Conservation (phyloP, 2,888 invertebrate genomes). For the Ceramica pisi region DNA sequence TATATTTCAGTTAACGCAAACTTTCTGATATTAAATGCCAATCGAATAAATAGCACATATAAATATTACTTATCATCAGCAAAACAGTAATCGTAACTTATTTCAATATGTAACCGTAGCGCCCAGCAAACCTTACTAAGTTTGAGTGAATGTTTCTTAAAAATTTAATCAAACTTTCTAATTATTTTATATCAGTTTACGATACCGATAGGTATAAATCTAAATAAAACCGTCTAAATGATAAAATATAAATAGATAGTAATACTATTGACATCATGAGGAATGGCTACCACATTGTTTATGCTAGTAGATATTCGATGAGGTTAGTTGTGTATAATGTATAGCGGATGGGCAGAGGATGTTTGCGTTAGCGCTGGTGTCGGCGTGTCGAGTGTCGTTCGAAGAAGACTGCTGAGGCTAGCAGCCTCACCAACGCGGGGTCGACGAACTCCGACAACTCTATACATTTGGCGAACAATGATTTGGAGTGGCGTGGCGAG, state of each 20-base stretch:
- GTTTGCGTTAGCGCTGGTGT: slow-evolving; percentile 81
- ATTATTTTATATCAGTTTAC: slow-evolving; percentile 23
- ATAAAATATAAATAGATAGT: not conserved
- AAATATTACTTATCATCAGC: not conserved
- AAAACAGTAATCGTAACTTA: slow-evolving; percentile 1
- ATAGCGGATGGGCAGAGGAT: slow-evolving; percentile 77
- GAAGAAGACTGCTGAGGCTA: slow-evolving; percentile 81
- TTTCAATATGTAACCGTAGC: not conserved
- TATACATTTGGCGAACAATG: slow-evolving; percentile 91
- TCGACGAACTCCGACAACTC: slow-evolving; percentile 85
- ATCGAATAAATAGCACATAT: not conserved
- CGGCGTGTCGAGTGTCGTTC: slow-evolving; percentile 87
- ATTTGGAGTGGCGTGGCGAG: slow-evolving; percentile 90
- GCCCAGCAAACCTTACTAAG: not conserved
- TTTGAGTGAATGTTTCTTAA: slow-evolving; percentile 17
- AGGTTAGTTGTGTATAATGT: slow-evolving; percentile 61
- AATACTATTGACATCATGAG: slow-evolving; percentile 20
- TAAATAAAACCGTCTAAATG: not conserved
- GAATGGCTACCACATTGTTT: slow-evolving; percentile 63
- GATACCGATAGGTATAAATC: slow-evolving; percentile 15
- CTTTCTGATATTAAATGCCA: not conserved
- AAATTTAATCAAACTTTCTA: slow-evolving; percentile 27
- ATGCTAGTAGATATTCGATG: slow-evolving; percentile 59
- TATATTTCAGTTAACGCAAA: not conserved
- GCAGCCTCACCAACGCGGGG: slow-evolving; percentile 82